Evolutionary conservation across 2,113 vertebrate species (phyloP), one percentile per base, ranked within the genome.

Genomic region (Notarius lentiginosus): DNA sequence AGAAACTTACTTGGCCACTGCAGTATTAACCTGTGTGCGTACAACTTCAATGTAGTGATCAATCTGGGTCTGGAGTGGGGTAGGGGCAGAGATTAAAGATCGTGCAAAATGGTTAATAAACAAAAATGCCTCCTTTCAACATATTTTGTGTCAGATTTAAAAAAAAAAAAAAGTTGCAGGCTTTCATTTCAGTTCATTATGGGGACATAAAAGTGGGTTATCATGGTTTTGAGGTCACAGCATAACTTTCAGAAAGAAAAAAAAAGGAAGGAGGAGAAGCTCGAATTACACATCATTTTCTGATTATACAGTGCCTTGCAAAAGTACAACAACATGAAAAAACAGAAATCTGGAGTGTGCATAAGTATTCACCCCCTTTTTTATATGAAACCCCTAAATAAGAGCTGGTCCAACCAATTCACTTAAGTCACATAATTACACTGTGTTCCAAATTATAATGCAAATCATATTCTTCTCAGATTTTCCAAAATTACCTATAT

Each of bases 31-130:
- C 61, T 97, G 97, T 72, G 95, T 95, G 7, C 95, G 96, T 51
- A 80, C 94, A 8, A 97, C 84, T 72, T 95, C 95, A 17, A 97
- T 93, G 87, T 97, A 98, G 80, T 95, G 96, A 90, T 98, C 97
- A 56, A 98, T 97, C 94, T 97, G 96, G n/a, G 96, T 96, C 97
- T 97, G 93, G 15, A 86, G 34, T 34, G 34, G 79, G 75, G 85
- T 90, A 47, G 56, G 68, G 14, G 10, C 20, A 81, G 1, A n/a
- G 41, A 53, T 34, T 27, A 70, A 63, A 55, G 20, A 47, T 41
- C 8, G 8, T 60, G 7, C 76, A 65, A 61, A 22, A 70, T 7
- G 11, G 7, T 10, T 53, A 55, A 68, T 12, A 47, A 60, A 17
- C 12, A 41, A 47, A 47, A 82, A 60, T 47, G 22, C 30, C 22